Evolutionary conservation across 1,140 invertebrate species (phyloP).

Genomic region (Drosophila ogumai): DNA sequence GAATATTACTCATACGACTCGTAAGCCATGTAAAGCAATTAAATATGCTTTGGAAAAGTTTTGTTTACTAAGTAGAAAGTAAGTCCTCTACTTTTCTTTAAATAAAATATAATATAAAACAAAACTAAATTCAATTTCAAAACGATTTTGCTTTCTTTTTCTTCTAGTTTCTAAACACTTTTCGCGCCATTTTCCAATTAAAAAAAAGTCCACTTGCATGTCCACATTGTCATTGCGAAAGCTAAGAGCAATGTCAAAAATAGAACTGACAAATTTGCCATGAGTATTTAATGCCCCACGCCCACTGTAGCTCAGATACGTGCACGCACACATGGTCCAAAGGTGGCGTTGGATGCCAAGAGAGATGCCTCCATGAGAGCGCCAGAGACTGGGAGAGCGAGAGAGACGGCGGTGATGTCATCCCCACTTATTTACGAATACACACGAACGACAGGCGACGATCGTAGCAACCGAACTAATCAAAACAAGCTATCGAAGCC

Average conservation of each 20-base stretch:
- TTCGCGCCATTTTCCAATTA: neutral
- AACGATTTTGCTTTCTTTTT: neutral
- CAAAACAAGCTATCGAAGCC: constrained; percentile 65
- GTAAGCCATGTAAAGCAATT: neutral
- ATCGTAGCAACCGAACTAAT: constrained; percentile 54
- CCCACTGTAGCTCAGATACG: constrained; percentile 49
- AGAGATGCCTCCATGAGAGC: constrained; percentile 35
- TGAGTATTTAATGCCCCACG: neutral
- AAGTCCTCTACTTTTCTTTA: fast-evolving
- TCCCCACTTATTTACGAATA: constrained; percentile 59
- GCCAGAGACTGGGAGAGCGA: constrained; percentile 20
- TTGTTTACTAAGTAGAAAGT: no score
- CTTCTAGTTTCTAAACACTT: neutral
- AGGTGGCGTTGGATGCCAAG: constrained; percentile 57
- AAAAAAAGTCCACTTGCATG: neutral
- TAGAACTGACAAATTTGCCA: constrained; percentile 11
- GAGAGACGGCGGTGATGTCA: constrained; percentile 71
- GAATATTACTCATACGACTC: constrained; percentile 4
- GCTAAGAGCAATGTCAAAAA: constrained; percentile 14
- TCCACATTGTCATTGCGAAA: constrained; percentile 16
- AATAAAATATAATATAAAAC: neutral
- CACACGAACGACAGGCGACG: constrained; percentile 26
- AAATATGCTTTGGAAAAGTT: no score
- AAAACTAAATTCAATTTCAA: no score
- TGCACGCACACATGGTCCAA: constrained; percentile 39